Conservation (phyloP, 2,888 invertebrate species). For the Xylota segnis region DNA sequence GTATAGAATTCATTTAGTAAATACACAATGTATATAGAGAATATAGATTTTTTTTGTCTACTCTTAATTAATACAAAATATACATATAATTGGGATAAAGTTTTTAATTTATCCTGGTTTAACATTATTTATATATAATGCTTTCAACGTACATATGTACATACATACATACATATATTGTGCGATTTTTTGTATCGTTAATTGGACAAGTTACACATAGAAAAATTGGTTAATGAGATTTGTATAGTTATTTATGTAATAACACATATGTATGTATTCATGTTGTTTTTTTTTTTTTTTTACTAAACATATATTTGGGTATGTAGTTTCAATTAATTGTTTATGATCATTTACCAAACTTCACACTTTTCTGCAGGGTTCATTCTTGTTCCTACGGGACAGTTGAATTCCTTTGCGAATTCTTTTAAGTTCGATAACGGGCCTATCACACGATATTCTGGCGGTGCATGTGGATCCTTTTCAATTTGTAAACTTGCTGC, state of each 20-base stretch:
- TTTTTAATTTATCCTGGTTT: background rate
- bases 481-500: conserved; percentile 93
- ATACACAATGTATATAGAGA: conserved; percentile 2
- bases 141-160: background rate
- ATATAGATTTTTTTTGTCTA: conserved; percentile 5
- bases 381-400: conserved; percentile 89
- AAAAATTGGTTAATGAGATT: background rate
- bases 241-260: too few species aligned
- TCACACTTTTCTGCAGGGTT: conserved; percentile 92
- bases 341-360: conserved; percentile 83
- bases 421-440: conserved; percentile 92
- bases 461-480: conserved; percentile 95
- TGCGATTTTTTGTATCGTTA: background rate
- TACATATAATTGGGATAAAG: background rate
- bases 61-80: conserved; percentile 8
- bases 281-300: too few species aligned
- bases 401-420: conserved; percentile 91
- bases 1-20: conserved; percentile 1
- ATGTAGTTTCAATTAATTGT: background rate
- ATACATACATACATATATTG: conserved; percentile 4
- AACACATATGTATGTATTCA: too few species aligned
- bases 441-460: conserved; percentile 92
- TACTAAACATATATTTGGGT: too few species aligned
- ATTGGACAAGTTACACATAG: conserved; percentile 9
- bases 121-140: conserved; percentile 5